Evolutionary conservation across 1,140 invertebrate genomes (phyloP).

Genomic region (Dreissena polymorpha): DNA sequence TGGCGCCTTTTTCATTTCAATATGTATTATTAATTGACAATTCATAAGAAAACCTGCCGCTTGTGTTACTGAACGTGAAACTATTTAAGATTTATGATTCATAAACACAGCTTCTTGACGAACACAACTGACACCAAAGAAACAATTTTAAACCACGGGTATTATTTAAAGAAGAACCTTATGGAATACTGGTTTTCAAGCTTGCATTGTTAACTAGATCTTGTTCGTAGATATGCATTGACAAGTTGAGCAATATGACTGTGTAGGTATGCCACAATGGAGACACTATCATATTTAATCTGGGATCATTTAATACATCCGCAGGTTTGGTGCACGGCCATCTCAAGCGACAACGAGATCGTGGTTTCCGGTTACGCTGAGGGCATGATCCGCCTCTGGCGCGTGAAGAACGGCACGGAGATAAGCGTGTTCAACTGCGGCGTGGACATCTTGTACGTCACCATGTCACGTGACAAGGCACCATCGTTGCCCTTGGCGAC

Average conservation of each 20-base stretch:
- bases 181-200: background rate
- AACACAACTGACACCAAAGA: too few relatives aligned
- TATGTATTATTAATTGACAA: too few relatives aligned
- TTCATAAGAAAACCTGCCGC: too few relatives aligned
- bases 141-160: too few relatives aligned
- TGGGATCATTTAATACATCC: constrained; percentile 17
- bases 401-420: too few relatives aligned
- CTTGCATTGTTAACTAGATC: background rate
- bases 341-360: constrained; percentile 78
- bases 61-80: too few relatives aligned
- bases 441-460: constrained; percentile 78
- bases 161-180: background rate
- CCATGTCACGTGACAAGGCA: constrained; percentile 77
- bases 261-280: background rate
- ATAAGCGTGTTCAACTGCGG: constrained; percentile 77
- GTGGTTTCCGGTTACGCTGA: constrained; percentile 78
- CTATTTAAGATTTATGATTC: too few relatives aligned
- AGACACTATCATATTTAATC: background rate
- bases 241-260: background rate
- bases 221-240: background rate
- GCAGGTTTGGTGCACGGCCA: constrained; percentile 77
- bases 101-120: too few relatives aligned
- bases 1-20: too few relatives aligned
- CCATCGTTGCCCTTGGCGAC: constrained; percentile 79
- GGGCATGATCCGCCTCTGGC: constrained; percentile 79